A percentile compares a stretch with the other conserved stretches of the same genome.
These are phyloP conservation scores for Procavia capensis DNA, from an alignment of 2,113 vertebrate species.

Conservation along the genomic window DNA sequence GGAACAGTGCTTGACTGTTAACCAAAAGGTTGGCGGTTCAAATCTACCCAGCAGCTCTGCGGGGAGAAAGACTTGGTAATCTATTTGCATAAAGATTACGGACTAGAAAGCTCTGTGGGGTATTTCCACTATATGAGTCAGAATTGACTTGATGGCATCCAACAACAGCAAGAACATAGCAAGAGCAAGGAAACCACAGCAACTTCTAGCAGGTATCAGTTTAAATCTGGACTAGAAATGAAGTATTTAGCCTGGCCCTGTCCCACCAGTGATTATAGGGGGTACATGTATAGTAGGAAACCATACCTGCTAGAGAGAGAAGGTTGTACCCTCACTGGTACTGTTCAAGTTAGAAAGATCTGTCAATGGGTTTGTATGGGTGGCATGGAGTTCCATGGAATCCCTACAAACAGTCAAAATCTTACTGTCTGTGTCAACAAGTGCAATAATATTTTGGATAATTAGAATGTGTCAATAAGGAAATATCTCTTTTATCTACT, in stretches of 20 bases:
- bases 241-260: neutral
- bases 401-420: neutral
- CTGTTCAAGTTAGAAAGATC: neutral
- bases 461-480: neutral
- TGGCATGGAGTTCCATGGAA: neutral
- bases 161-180: neutral
- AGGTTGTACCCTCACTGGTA: neutral
- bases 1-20: neutral
- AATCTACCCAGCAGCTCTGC: neutral
- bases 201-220: neutral
- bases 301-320: neutral
- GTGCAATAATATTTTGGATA: neutral
- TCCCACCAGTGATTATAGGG: neutral
- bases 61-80: neutral
- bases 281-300: neutral
- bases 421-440: neutral
- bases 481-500: constrained; percentile 8
- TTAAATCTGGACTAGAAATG: constrained; percentile 1
- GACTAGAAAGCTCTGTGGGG: neutral
- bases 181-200: neutral
- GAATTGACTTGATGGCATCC: neutral
- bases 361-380: neutral
- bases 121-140: neutral
- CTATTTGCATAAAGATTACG: neutral
- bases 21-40: neutral